Base-by-base conservation (phyloP, 2,113 vertebrate genomes). In the Pristiophorus japonicus region DNA sequence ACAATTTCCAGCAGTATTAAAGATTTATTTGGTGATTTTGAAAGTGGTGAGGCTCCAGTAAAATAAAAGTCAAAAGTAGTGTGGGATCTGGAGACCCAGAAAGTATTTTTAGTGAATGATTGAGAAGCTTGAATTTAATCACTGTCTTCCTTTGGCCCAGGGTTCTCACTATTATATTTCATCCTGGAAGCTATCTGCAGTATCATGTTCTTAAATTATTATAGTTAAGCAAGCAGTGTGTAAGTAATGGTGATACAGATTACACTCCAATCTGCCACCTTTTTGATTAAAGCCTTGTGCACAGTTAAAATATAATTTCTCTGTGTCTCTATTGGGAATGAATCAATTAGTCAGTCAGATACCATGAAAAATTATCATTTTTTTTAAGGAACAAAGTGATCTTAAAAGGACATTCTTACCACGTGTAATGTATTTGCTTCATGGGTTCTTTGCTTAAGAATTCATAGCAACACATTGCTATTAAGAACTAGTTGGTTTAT, bases 291-390 rank as follows among this genome's bases (percentile, higher is more conserved):
- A 88, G 55, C 47, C 51, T 88, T 27, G 27, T 88, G 51, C 4
- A 88, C 14, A 34, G 85, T 88, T 88, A 55, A 55, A 59, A 27
- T 14, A 14, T 34, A 88, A 34, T 59, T 59, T 59, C 27, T 88
- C 47, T 34, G 47, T 55, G 3, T 88, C 85, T 59, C 85, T 34
- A 62, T 62, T 62, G 55, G 87, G 55, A 90, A 11, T 88, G 85
- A 55, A 55, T 55, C 85, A 88, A 90, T 90, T 90, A 62, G 34
- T 59, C 30, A 62, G 87, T 90, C 87, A 90, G n/a, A 88, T 12
- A 88, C 10, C 85, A 88, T 88, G 47, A 55, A 88, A 59, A n/a
- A 16, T 90, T n/a, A 90, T 62, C 11, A 59, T 62, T 62, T 14
- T 51, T 90, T 55, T 75, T 10, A 30, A 90, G 55, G 55, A 62